These are phyloP conservation scores for Pelvicachromis taeniatus DNA, from an alignment of 2,113 vertebrate genomes.

Conservation along the genomic window DNA sequence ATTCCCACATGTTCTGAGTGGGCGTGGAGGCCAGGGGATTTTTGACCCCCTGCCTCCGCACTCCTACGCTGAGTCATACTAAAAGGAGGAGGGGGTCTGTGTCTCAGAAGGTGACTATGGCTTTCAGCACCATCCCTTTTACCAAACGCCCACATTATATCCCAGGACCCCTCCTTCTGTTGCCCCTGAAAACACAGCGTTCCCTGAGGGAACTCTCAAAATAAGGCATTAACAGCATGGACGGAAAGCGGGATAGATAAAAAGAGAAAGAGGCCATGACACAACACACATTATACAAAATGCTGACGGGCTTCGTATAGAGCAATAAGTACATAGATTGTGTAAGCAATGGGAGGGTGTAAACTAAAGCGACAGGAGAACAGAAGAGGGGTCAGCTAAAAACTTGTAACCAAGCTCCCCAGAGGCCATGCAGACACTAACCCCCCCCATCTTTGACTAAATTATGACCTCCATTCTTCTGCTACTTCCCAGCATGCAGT, in stretches of 20 bases:
- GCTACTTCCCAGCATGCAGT: not conserved
- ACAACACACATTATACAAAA: slow-evolving; percentile 6
- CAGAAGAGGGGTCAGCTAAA: not conserved
- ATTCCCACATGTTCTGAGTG: slow-evolving; percentile 66
- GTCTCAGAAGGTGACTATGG: slow-evolving; percentile 26
- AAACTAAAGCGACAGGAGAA: not conserved
- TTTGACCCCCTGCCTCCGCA: slow-evolving; percentile 69
- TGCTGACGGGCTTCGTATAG: not conserved
- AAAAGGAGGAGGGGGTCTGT: not conserved
- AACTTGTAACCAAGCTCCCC: not conserved
- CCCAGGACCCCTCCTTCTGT: slow-evolving; percentile 6
- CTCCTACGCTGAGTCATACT: slow-evolving; percentile 46
- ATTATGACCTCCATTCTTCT: not conserved
- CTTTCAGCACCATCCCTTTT: slow-evolving; percentile 10
- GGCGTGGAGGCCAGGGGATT: slow-evolving; percentile 53
- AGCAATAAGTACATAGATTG: not conserved
- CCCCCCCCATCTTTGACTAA: not conserved
- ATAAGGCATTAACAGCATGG: not conserved
- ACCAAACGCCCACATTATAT: slow-evolving; percentile 39
- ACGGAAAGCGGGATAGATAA: not conserved
- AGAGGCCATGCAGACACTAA: not conserved
- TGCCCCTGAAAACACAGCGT: slow-evolving; percentile 17
- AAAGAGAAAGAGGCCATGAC: not conserved
- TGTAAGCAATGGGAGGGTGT: not conserved
- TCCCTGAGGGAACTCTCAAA: slow-evolving; percentile 19